Percentiles rank a stretch among this genome's conserved stretches.
These are phyloP conservation scores for Hypanus sabinus DNA, from an alignment of 2,113 vertebrate species.

Conservation along the genomic window DNA sequence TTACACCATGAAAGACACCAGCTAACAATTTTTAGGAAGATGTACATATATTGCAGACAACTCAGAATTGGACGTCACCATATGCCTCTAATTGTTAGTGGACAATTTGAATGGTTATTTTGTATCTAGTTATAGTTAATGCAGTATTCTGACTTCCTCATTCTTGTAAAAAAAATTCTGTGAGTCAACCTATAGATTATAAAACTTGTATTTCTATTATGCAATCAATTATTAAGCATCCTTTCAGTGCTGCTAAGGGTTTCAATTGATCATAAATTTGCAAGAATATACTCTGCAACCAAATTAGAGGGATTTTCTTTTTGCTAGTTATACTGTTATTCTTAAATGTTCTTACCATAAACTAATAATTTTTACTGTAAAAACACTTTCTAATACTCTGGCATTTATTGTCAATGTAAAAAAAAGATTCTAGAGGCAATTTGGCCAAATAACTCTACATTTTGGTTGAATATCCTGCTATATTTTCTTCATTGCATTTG, in stretches of 20 bases:
- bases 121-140: not conserved
- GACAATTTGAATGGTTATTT: not conserved
- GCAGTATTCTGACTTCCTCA: not conserved
- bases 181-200: not conserved
- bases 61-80: not conserved
- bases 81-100: not conserved
- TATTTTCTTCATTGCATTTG: not conserved
- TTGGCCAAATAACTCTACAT: not conserved
- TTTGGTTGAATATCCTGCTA: not conserved
- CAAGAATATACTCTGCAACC: not conserved
- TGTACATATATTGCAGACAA: not conserved
- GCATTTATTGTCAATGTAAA: not conserved
- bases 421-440: not conserved
- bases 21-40: not conserved
- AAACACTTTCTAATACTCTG: not conserved
- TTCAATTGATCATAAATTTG: not conserved
- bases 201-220: not conserved
- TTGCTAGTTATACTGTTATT: not conserved
- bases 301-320: not conserved
- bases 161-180: not conserved
- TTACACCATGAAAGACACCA: not conserved
- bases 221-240: not conserved
- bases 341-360: not conserved
- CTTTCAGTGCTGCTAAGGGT: not conserved
- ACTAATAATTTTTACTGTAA: not conserved